These are phyloP conservation scores for Acleris literana DNA, from an alignment of 2,888 invertebrate species.

Conservation along the genomic window DNA sequence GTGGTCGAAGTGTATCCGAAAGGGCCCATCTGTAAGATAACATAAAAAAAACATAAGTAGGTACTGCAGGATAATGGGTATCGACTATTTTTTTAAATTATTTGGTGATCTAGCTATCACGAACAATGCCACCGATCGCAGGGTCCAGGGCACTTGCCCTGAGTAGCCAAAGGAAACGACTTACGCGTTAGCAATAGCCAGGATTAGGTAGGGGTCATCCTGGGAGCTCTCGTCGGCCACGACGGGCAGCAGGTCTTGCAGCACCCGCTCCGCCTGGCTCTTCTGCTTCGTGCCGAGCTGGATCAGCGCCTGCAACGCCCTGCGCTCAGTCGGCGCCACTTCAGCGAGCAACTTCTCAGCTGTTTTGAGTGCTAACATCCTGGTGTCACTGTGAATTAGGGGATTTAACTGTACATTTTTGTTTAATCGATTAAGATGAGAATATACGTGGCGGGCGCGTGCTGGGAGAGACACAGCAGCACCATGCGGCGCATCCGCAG, in stretches of 20 bases:
- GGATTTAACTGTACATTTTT: not conserved
- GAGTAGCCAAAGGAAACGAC: no score
- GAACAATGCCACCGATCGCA: no score
- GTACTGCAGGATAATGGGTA: no score
- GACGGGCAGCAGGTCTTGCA: conserved; percentile 87
- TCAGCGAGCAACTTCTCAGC: conserved; percentile 88
- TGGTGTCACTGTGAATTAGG: conserved; percentile 84
- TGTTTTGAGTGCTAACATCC: conserved; percentile 92
- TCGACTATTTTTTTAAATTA: no score
- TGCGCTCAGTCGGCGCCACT: conserved; percentile 87
- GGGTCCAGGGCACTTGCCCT: no score
- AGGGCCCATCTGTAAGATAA: no score
- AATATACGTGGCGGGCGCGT: no score
- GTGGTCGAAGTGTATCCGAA: no score
- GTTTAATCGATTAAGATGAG: not conserved
- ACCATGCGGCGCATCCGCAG: conserved; percentile 90
- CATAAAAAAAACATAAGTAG: no score
- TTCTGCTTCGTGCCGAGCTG: conserved; percentile 93
- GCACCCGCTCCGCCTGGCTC: conserved; percentile 90
- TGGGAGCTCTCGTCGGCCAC: conserved; percentile 88
- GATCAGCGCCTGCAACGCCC: conserved; percentile 91
- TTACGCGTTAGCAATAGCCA: conserved; percentile 91
- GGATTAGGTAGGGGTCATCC: conserved; percentile 92
- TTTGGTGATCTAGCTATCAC: no score
- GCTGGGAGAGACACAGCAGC: conserved; percentile 63